phyloP scores from a whole-genome alignment of 2,113 vertebrate genomes.

The Rhineura floridana region DNA sequence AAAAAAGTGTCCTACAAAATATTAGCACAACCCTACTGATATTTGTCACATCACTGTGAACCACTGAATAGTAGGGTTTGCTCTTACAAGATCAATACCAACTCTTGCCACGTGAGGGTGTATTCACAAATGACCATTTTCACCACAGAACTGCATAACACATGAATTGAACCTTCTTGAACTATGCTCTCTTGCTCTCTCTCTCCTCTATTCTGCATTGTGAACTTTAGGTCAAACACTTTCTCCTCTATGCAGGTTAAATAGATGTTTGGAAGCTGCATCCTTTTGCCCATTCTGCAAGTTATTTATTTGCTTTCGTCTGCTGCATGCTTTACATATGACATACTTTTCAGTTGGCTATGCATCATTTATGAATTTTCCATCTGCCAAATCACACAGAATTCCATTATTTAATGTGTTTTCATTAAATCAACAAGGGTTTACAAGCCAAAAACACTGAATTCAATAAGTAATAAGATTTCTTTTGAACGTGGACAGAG shows the following conservation, averaged over 20 bases:
- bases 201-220: not conserved
- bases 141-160: not conserved
- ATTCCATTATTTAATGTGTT: slow-evolving; percentile 14
- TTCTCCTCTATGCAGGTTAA: not conserved
- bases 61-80: not conserved
- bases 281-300: not conserved
- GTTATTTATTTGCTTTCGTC: not conserved
- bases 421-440: not conserved
- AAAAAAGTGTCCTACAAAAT: not conserved
- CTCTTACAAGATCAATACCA: not conserved
- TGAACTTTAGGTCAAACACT: not conserved
- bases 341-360: not conserved
- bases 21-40: not conserved
- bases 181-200: not conserved
- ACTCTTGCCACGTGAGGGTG: not conserved
- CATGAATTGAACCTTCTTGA: not conserved
- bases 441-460: slow-evolving; percentile 3
- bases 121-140: not conserved
- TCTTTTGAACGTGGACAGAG: not conserved
- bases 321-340: not conserved
- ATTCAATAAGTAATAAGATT: slow-evolving; percentile 4
- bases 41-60: not conserved
- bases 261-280: not conserved
- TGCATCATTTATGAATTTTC: not conserved
- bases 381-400: slow-evolving; percentile 6